phyloP scores from a whole-genome alignment of 2,797 vertebrate species.

The Bovichtus variegatus region DNA sequence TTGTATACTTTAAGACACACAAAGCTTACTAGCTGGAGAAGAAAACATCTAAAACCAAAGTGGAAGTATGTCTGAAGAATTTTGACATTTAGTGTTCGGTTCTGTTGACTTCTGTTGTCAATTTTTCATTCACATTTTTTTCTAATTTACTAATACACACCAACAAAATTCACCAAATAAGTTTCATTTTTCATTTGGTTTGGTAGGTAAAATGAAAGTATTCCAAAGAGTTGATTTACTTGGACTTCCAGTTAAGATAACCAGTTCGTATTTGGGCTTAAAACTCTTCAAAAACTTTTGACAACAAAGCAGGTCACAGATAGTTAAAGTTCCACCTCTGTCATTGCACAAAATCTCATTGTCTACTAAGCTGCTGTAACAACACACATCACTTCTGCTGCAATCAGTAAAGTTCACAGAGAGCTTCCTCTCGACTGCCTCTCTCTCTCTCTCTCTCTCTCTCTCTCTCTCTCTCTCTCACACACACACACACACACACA shows the following conservation, averaged over 20 bases:
- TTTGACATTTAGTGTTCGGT: not conserved
- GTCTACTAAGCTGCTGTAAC: slow-evolving; percentile 54
- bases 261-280: not conserved
- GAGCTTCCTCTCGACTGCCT: slow-evolving; percentile 63
- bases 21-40: not conserved
- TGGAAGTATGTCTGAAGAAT: not conserved
- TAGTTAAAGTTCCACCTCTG: slow-evolving; percentile 39
- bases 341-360: slow-evolving; percentile 44
- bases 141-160: not conserved
- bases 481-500: slow-evolving; percentile 36
- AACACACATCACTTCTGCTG: slow-evolving; percentile 62
- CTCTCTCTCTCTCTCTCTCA: not conserved
- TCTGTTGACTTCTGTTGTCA: too few relatives aligned
- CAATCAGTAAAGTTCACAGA: slow-evolving; percentile 71
- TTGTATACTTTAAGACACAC: not conserved
- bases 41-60: not conserved
- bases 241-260: not conserved
- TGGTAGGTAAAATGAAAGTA: not conserved
- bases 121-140: not conserved
- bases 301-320: slow-evolving; percentile 10
- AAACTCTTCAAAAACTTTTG: not conserved
- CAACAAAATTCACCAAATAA: not conserved
- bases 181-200: not conserved
- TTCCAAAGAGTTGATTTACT: not conserved
- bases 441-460: not conserved